These are phyloP conservation scores for Mionectes olivaceus DNA, from an alignment of 2,797 vertebrate species.

Conservation along the genomic window DNA sequence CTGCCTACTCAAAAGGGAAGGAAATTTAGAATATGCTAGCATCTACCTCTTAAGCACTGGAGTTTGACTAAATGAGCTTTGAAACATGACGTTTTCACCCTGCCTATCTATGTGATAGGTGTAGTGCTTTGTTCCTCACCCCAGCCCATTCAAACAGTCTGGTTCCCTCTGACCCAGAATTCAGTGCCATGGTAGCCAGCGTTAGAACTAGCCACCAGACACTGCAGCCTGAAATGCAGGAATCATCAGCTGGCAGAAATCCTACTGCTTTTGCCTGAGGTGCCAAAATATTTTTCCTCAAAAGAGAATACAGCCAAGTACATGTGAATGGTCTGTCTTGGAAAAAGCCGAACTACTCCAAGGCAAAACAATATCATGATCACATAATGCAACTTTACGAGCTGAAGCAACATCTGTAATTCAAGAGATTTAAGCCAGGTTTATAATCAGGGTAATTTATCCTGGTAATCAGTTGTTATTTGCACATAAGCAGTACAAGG, in stretches of 20 bases:
- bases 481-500: not conserved
- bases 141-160: not conserved
- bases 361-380: not conserved
- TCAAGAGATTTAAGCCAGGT: not conserved
- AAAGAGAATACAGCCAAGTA: not conserved
- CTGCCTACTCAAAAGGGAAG: not conserved
- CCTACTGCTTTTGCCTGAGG: not conserved
- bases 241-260: not conserved
- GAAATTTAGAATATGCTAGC: not conserved
- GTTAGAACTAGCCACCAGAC: not conserved
- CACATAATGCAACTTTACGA: not conserved
- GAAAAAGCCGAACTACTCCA: not conserved
- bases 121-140: not conserved
- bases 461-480: not conserved
- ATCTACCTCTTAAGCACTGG: not conserved
- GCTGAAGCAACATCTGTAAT: not conserved
- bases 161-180: not conserved
- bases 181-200: not conserved
- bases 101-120: fast-evolving
- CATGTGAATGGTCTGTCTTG: not conserved
- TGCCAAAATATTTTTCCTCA: not conserved
- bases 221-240: not conserved
- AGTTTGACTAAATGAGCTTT: not conserved
- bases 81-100: not conserved
- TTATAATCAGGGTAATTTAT: not conserved